Conservation (phyloP, 1,140 invertebrate genomes). For the Zaprionus capensis region DNA sequence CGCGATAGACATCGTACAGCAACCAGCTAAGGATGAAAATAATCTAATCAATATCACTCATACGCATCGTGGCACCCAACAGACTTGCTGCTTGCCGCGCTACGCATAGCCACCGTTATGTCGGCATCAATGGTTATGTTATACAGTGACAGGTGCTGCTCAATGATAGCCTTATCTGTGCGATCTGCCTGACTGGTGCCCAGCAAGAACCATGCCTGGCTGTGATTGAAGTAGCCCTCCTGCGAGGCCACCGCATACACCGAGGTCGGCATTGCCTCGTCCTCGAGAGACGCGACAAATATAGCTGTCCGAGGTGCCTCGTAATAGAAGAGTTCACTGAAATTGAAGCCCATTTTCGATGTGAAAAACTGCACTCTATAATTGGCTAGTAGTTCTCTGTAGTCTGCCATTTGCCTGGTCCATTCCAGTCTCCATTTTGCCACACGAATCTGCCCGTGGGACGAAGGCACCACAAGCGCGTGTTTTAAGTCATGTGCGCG, state of each 20-base stretch:
- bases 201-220: conserved; percentile 67
- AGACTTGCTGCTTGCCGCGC: conserved; percentile 11
- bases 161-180: conserved; percentile 42
- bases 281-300: conserved; percentile 45
- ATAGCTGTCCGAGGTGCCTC: conserved; percentile 59
- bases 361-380: conserved; percentile 70
- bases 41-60: conserved; percentile 9
- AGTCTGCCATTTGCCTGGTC: conserved; percentile 40
- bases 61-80: neutral
- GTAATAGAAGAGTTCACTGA: conserved; percentile 61
- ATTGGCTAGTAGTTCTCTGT: conserved; percentile 59
- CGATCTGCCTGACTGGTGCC: conserved; percentile 20
- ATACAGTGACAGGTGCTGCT: conserved; percentile 45
- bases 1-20: conserved; percentile 69
- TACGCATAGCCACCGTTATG: conserved; percentile 59
- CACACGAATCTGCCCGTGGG: neutral
- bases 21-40: conserved; percentile 29
- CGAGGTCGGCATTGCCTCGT: conserved; percentile 16
- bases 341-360: conserved; percentile 38
- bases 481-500: conserved; percentile 59
- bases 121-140: conserved; percentile 69
- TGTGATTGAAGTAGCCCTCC: conserved; percentile 63
- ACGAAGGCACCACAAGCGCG: conserved; percentile 48
- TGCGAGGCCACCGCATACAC: conserved; percentile 47
- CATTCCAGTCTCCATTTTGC: conserved; percentile 3